Evolutionary conservation across 2,113 vertebrate genomes (phyloP), one percentile per base, ranked within the genome.

Genomic region (rabbit (Oryctolagus cuniculus)): DNA sequence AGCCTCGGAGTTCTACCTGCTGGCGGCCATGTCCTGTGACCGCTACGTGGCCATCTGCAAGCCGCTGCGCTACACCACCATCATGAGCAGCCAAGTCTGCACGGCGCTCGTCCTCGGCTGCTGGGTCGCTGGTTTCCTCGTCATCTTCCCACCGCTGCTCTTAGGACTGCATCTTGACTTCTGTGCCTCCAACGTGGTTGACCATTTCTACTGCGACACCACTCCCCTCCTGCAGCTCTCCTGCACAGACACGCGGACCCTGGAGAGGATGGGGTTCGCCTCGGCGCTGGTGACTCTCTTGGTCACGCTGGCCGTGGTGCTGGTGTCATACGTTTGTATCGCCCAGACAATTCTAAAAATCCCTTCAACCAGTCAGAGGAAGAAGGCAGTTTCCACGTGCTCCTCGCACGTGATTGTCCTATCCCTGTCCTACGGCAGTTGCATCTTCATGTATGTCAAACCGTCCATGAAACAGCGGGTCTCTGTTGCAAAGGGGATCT

Each of bases 371-470:
- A 90, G 13, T 27, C 90, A 96, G 12, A 96, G 63, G 69, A 96
- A 87, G 66, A 97, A 97, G 34, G 91, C 94, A 17, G 97, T 97
- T 88, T 97, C 97, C 10, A 97, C 93, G 0, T 97, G 97, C 27
- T 96, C 96, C 8, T 98, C 96, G 67, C 97, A 98, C 84, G 80
- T 97, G 84, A 79, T 91, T 17, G 94, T 98, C 15, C 89, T 97
- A 49, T 86, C 86, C 3, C 84, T 98, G 15, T 97, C 96, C 3
- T 97, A 97, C 13, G 96, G 97, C 55, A 97, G 94, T 19, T 88
- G 95, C 25, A 96, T 97, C 63, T 97, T 96, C 69, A 93, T 98
- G 87, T 98, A 98, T 63, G 63, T 96, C n/a, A 97, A 95, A 36
- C 96, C 95, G 3, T 97, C 91, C 15, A 77, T 96, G 58, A 95